A percentile compares a stretch with the other conserved stretches of the same genome.
Evolutionary conservation across 2,113 vertebrate species (phyloP).

Genomic region (Chloropsis hardwickii): DNA sequence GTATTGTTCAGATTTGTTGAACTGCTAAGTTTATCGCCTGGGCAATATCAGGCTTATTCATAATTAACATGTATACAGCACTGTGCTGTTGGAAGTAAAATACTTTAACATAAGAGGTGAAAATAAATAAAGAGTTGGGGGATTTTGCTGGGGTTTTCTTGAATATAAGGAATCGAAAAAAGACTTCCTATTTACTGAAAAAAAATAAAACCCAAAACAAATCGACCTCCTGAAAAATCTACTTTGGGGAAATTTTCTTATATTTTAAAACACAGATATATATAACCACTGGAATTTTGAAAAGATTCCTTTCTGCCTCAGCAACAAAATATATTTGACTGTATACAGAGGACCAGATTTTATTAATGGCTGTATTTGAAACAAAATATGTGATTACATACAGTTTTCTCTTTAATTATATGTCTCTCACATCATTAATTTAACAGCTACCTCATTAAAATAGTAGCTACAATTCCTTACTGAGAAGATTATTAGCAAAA

Average conservation of each 20-base stretch:
- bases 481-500: not conserved
- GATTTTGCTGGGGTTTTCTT: not conserved
- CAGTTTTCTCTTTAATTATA: not conserved
- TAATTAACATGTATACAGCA: not conserved
- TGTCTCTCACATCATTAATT: not conserved
- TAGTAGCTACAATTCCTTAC: not conserved
- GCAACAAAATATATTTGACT: not conserved
- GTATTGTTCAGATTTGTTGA: not conserved
- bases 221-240: not conserved
- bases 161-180: not conserved
- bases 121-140: not conserved
- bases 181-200: not conserved
- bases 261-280: not conserved
- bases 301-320: not conserved
- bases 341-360: not conserved
- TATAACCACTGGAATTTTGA: not conserved
- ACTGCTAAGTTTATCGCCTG: not conserved
- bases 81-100: not conserved
- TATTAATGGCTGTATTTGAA: not conserved
- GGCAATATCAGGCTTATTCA: not conserved
- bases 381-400: not conserved
- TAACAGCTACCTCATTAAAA: not conserved
- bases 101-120: not conserved
- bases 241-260: not conserved
- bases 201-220: rapidly evolving